Evolutionary conservation across 2,888 invertebrate genomes (phyloP), one percentile per base, ranked within the genome.

Genomic region (Portevinia maculata): DNA sequence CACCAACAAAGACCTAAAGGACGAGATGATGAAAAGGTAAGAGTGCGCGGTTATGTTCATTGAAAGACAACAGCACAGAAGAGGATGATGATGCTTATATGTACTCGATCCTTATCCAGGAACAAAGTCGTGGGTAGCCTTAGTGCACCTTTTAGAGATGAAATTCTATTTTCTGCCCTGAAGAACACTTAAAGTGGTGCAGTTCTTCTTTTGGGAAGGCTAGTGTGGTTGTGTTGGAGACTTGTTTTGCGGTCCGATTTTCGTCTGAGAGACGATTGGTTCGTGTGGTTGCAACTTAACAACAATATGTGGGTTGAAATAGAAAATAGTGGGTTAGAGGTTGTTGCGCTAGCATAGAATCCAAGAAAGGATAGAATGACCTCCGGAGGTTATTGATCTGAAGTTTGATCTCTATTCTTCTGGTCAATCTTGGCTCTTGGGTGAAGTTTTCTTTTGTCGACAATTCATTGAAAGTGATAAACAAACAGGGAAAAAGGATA

Each of bases 41-140:
- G 24, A 62, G 17, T 1, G 11, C 11, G 19, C 44, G 19, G 17
- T 3, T 3, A 17, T 9, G 64, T 28, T 39, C 52, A 70, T 60
- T 28, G 53, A 11, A 19, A 17, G 39, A 15, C 32, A n/a, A 7
- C 3, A 28, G 44, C 1, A 8, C 41, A 46, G 41, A 57, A 50
- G 52, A 37, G 17, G 44, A 46, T 19, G 32, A 1, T 24, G n/a
- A 15, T 19, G 3, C 39, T 41, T 59, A 17, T 57, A 75, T 13
- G 39, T 62, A n/a, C n/a, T n/a, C n/a, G 83, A 83, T 83, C 83
- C 83, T 83, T 83, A 83, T 78, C 73, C 83, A 83, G 83, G 76
- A 76, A 78, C 71, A 78, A 67, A 78, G 52, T 73, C 83, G 83
- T 83, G 83, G 83, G 67, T 78, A 83, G 44, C 53, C 46, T 9